A percentile compares a stretch with the other conserved stretches of the same genome.
Conservation (phyloP, 2,113 vertebrate species). For the Limnothrissa miodon region DNA sequence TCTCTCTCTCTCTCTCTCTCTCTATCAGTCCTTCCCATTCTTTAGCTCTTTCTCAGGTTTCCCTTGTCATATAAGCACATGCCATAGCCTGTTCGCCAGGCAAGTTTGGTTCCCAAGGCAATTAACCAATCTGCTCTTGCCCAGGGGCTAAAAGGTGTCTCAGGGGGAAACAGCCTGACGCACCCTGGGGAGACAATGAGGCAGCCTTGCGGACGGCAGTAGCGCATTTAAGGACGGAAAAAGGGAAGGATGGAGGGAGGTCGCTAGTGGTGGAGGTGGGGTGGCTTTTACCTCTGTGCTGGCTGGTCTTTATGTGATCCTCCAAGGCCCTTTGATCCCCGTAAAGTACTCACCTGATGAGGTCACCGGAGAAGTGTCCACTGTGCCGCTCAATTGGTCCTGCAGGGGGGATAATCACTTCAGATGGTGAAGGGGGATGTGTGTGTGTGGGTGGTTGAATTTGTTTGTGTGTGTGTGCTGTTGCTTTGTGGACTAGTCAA, state of each 20-base stretch:
- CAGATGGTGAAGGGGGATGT: neutral
- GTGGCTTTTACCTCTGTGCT: slow-evolving; percentile 35
- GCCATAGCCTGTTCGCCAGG: slow-evolving; percentile 19
- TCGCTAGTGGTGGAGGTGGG: neutral
- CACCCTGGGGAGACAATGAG: slow-evolving; percentile 18
- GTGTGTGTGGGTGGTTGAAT: neutral
- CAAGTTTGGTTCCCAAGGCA: slow-evolving; percentile 43
- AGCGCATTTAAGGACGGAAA: slow-evolving; percentile 5
- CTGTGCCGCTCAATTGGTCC: slow-evolving; percentile 16
- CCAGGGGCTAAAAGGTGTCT: slow-evolving; percentile 50
- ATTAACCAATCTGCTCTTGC: slow-evolving; percentile 48
- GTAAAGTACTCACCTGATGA: slow-evolving; percentile 41
- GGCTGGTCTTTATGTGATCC: slow-evolving; percentile 24
- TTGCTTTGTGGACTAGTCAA: neutral
- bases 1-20: neutral
- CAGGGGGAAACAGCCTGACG: slow-evolving; percentile 22
- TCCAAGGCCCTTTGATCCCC: slow-evolving; percentile 36
- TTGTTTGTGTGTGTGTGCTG: no score
- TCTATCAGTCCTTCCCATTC: neutral
- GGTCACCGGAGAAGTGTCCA: neutral
- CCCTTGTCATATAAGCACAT: slow-evolving; percentile 33
- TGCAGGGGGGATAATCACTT: neutral
- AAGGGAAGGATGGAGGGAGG: neutral
- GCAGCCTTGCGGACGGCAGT: neutral
- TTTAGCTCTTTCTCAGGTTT: neutral